Evolutionary conservation across 2,797 vertebrate genomes (phyloP).

Genomic region (Siniperca undulata): DNA sequence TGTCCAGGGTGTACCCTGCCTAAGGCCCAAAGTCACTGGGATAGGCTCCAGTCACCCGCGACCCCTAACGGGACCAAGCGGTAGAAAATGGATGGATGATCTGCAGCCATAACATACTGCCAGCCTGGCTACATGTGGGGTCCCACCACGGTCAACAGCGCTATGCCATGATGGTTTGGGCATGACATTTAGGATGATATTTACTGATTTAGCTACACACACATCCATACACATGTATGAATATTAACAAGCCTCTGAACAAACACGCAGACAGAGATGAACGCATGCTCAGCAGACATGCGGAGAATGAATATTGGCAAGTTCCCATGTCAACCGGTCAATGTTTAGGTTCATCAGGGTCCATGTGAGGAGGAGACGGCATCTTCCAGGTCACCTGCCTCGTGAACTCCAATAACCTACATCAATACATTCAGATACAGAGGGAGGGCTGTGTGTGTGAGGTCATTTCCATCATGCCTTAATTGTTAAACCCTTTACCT

Average conservation of each 20-base stretch:
- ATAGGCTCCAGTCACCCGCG: too few relatives aligned
- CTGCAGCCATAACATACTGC: too few relatives aligned
- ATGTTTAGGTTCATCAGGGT: not conserved
- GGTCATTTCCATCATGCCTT: not conserved
- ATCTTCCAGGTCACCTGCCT: constrained; percentile 6
- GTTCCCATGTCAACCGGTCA: not conserved
- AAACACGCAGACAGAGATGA: not conserved
- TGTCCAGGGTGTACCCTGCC: too few relatives aligned
- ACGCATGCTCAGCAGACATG: not conserved
- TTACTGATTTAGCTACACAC: not conserved
- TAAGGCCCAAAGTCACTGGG: too few relatives aligned
- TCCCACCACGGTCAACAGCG: too few relatives aligned
- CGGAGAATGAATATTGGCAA: not conserved
- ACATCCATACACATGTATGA: not conserved
- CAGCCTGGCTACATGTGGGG: too few relatives aligned
- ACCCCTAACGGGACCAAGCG: too few relatives aligned
- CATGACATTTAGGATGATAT: not conserved
- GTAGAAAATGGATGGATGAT: too few relatives aligned
- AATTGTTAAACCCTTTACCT: too few relatives aligned
- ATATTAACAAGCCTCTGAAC: not conserved
- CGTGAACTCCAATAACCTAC: not conserved
- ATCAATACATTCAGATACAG: not conserved
- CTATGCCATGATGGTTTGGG: too few relatives aligned
- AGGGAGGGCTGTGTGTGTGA: not conserved
- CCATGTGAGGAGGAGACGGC: not conserved